Percentiles rank a stretch among this genome's conserved stretches.
Conservation (phyloP, 2,888 invertebrate species). For the Eristalinus aeneus region DNA sequence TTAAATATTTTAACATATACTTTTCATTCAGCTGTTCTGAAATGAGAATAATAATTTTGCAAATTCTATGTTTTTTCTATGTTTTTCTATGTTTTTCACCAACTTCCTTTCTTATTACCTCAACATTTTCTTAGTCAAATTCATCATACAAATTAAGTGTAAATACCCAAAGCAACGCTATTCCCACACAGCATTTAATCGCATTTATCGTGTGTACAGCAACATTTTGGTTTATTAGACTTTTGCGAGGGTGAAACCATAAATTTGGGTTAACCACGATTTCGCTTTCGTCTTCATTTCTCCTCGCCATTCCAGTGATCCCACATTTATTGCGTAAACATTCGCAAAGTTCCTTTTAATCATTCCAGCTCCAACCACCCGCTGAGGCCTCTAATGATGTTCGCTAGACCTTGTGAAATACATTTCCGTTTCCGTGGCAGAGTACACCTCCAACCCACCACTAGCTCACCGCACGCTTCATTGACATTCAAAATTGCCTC, state of each 20-base stretch:
- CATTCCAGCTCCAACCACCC: background rate
- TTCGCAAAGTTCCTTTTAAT: background rate
- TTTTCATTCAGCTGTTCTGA: too few relatives aligned
- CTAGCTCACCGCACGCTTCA: background rate
- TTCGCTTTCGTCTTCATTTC: background rate
- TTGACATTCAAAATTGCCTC: slow-evolving; percentile 30
- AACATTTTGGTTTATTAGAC: background rate
- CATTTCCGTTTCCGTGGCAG: background rate
- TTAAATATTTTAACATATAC: too few relatives aligned
- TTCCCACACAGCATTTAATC: background rate
- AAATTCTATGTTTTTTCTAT: background rate
- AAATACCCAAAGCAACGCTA: background rate
- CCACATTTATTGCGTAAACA: background rate
- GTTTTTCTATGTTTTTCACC: too few relatives aligned
- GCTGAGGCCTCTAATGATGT: background rate
- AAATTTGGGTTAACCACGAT: background rate
- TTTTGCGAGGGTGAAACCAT: background rate
- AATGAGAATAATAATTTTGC: too few relatives aligned
- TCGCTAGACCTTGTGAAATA: background rate
- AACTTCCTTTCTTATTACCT: background rate
- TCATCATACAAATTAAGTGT: background rate
- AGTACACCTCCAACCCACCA: background rate
- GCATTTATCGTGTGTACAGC: background rate
- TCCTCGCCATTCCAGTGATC: background rate
- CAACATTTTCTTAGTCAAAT: background rate